Evolutionary conservation across 2,888 invertebrate genomes (phyloP), one percentile per base, ranked within the genome.

Genomic region (Drosophila affinis): DNA sequence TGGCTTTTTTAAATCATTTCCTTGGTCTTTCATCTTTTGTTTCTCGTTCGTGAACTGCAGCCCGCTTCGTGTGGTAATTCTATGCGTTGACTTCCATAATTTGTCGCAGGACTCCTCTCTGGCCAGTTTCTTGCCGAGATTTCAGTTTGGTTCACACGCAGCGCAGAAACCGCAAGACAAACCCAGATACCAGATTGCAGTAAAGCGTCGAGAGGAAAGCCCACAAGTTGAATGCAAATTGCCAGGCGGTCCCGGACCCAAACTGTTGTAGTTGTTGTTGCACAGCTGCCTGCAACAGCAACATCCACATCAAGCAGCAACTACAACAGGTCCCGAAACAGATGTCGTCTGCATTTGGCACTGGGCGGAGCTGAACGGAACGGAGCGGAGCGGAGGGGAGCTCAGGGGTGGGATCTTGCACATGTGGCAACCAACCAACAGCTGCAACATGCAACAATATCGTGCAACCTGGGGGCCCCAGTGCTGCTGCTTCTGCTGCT

Each of bases 371-470:
- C 45, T 18, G 12, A 17, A 6, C 10, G 46, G 27, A 44, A 17
- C 12, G 24, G n/a, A 17, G 9, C 10, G 34, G 27, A 44, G 24
- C 12, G 45, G 27, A 7, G 18, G 9, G 46, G 51, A 44, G 24
- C 18, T 45, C 29, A 12, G 18, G 10, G 12, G 52, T 57, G 10
- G 70, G 57, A 68, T 54, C 70, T 67, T 78, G 77, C 88, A 74
- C 77, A 71, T 80, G 79, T 79, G 83, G 79, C 79, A 70, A 58
- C 44, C 34, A 14, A 63, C 52, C 65, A 88, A 85, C 83, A 83
- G 83, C 88, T 83, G 83, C 88, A 83, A 77, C 75, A 67, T 64
- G 71, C 86, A 82, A 83, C 81, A 76, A 76, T 78, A 72, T 56
- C 75, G 52, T 55, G 74, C 79, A 77, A 76, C 78, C 76, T 80